A percentile compares a stretch with the other conserved stretches of the same genome.
phyloP scores from a whole-genome alignment of 2,113 vertebrate genomes.

The Phyllopteryx taeniolatus region DNA sequence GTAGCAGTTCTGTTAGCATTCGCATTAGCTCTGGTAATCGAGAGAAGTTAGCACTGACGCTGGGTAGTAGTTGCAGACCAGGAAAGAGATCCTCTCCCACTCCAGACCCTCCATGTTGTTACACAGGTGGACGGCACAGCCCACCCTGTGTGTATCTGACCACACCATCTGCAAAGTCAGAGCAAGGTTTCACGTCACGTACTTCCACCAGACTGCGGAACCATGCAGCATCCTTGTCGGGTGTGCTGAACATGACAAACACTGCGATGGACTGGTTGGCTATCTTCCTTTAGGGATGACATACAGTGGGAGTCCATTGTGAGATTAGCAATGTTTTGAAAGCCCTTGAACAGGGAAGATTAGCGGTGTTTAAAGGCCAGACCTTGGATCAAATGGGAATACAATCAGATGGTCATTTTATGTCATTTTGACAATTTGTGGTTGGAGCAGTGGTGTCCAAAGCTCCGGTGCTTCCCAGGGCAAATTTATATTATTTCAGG shows the following conservation, averaged over 20 bases:
- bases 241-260: background rate
- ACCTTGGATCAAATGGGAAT: background rate
- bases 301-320: background rate
- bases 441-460: no score
- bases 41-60: slow-evolving; percentile 48
- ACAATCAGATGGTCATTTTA: background rate
- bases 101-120: slow-evolving; percentile 47
- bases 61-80: slow-evolving; percentile 69
- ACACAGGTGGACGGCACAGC: slow-evolving; percentile 60
- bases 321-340: background rate
- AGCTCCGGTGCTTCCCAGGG: no score
- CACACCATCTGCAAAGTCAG: slow-evolving; percentile 61
- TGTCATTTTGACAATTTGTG: background rate
- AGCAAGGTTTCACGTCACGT: background rate
- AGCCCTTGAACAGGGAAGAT: background rate
- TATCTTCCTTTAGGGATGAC: background rate
- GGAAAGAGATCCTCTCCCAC: slow-evolving; percentile 41
- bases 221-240: background rate
- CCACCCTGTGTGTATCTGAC: slow-evolving; percentile 61
- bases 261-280: background rate
- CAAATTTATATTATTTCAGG: no score
- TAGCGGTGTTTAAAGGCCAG: background rate
- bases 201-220: background rate
- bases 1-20: background rate
- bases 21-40: background rate